A percentile compares a stretch with the other conserved stretches of the same genome.
Evolutionary conservation across 30 jellyfish, hydroid and myxozoan genomes (phyloP).

Genomic region (Chrysaora quinquecirrha): DNA sequence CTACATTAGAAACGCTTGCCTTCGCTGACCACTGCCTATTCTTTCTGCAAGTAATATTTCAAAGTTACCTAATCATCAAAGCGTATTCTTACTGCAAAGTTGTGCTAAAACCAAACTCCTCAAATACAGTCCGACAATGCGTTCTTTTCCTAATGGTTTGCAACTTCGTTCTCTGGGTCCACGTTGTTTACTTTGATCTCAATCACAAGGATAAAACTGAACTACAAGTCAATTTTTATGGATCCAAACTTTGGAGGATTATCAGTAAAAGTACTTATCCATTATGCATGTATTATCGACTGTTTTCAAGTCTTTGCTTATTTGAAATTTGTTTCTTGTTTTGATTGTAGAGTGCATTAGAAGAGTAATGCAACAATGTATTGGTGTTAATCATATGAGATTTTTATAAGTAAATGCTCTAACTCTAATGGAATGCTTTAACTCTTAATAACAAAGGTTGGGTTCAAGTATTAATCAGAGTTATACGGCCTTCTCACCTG

Average conservation of each 20-base stretch:
- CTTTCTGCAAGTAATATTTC: constrained; percentile 40
- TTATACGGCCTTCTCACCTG: no score
- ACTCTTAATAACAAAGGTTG: no score
- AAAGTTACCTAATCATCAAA: constrained; percentile 53
- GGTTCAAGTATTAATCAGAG: no score
- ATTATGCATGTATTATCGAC: constrained; percentile 63
- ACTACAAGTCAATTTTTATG: constrained; percentile 58
- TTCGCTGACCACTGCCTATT: constrained; percentile 43
- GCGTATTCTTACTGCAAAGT: constrained; percentile 69
- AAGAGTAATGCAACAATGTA: neutral
- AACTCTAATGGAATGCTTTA: no score
- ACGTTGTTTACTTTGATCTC: constrained; percentile 57
- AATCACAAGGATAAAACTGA: constrained; percentile 59
- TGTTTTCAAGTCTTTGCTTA: constrained; percentile 53
- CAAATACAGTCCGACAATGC: constrained; percentile 67
- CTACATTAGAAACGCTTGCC: constrained; percentile 27
- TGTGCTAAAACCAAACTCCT: constrained; percentile 49
- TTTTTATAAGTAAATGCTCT: no score
- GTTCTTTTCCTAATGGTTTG: constrained; percentile 66
- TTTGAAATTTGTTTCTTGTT: constrained; percentile 65
- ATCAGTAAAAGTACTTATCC: constrained; percentile 65
- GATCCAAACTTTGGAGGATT: constrained; percentile 41
- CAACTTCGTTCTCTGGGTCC: constrained; percentile 69
- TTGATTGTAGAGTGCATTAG: neutral
- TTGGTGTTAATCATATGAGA: neutral